Conservation (phyloP, 2,797 vertebrate species). For the Phrynocephalus guinanensis region DNA sequence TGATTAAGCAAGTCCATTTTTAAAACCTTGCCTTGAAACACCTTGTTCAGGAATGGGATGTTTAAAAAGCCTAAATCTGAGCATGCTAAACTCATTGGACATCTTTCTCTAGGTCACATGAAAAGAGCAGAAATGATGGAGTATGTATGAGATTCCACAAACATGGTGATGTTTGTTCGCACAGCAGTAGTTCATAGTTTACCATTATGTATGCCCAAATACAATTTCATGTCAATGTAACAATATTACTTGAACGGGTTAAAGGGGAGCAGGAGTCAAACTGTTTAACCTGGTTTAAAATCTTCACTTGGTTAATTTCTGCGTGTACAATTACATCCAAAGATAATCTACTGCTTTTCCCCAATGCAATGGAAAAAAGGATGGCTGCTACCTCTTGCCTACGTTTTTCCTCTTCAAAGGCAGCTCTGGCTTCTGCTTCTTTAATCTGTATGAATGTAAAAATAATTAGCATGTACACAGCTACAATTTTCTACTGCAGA, state of each 20-base stretch:
- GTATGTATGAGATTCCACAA: background rate
- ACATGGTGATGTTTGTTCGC: background rate
- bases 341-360: background rate
- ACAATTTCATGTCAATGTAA: background rate
- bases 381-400: slow-evolving; percentile 81
- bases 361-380: background rate
- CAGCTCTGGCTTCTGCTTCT: slow-evolving; percentile 85
- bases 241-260: background rate
- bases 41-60: background rate
- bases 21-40: background rate
- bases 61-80: background rate
- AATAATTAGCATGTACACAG: slow-evolving; percentile 10
- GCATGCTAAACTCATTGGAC: background rate
- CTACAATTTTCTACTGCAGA: background rate
- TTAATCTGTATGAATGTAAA: slow-evolving; percentile 78
- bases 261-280: background rate
- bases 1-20: background rate
- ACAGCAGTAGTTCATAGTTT: background rate
- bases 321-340: background rate
- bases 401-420: slow-evolving; percentile 82
- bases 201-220: background rate
- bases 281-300: background rate
- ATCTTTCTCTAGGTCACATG: background rate
- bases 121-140: background rate
- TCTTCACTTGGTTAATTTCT: background rate